Conservation (phyloP, 2,113 vertebrate genomes). For the Eonycteris spelaea region DNA sequence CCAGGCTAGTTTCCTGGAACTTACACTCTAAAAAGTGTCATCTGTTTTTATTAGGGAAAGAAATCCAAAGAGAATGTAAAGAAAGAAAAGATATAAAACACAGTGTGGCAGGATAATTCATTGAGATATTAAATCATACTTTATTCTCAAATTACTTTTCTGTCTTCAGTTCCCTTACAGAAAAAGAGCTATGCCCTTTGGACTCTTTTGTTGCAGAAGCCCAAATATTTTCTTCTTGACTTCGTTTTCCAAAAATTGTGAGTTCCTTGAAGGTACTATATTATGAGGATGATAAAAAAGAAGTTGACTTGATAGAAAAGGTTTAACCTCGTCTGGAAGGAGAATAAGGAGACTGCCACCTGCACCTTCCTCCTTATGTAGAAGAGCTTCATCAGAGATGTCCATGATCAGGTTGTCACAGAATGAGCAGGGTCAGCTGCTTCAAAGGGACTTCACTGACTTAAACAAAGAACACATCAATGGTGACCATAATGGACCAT, state of each 20-base stretch:
- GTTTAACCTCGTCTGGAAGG: background rate
- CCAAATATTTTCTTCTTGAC: background rate
- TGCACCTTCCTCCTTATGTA: background rate
- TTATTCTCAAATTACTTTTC: slow-evolving; percentile 17
- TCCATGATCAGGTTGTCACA: background rate
- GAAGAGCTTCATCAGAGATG: background rate
- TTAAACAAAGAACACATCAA: background rate
- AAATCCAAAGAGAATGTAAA: background rate
- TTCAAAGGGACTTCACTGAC: background rate
- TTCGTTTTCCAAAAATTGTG: background rate
- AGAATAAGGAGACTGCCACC: background rate
- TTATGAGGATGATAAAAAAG: background rate
- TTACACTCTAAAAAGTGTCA: background rate
- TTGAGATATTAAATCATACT: background rate
- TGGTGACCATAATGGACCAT: background rate
- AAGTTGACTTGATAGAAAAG: background rate
- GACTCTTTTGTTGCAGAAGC: background rate
- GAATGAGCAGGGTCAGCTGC: background rate
- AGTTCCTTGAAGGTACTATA: background rate
- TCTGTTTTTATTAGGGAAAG: background rate
- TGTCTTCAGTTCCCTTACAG: background rate
- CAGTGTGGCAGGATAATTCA: background rate
- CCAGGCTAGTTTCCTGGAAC: background rate
- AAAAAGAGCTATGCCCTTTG: background rate
- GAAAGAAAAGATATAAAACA: background rate